phyloP scores from a whole-genome alignment of 2,113 vertebrate genomes.

The Actinemys pallida region DNA sequence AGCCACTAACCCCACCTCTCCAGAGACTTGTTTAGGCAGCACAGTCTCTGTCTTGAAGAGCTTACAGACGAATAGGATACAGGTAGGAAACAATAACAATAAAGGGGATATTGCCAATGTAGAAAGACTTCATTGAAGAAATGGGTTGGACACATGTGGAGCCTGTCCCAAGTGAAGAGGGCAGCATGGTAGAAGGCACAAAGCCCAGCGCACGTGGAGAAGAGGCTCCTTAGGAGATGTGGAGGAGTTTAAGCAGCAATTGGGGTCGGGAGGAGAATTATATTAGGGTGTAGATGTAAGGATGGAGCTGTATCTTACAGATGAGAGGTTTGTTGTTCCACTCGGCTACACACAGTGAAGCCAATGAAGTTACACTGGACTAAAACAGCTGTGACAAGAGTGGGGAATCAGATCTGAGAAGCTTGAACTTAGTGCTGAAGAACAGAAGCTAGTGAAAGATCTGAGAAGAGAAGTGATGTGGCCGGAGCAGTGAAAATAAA shows the following conservation, averaged over 20 bases:
- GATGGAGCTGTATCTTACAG: not conserved
- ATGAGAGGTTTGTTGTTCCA: not conserved
- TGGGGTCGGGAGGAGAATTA: not conserved
- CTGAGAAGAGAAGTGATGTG: not conserved
- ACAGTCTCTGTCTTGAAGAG: not conserved
- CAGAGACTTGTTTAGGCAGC: not conserved
- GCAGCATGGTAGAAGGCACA: not conserved
- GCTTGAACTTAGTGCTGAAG: not conserved
- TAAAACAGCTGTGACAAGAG: not conserved
- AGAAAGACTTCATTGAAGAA: not conserved
- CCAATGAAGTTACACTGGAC: not conserved
- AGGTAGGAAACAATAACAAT: not conserved
- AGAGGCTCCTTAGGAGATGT: not conserved
- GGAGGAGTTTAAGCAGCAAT: not conserved
- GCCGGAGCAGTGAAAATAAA: not conserved
- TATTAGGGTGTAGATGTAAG: too few species aligned
- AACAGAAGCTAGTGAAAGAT: too few species aligned
- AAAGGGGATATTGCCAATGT: not conserved
- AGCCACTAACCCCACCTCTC: not conserved
- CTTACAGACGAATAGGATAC: not conserved
- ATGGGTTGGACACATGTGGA: not conserved
- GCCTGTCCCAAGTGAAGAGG: not conserved
- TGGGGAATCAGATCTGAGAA: not conserved
- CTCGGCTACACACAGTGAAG: not conserved
- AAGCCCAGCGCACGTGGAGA: not conserved